A percentile compares a stretch with the other conserved stretches of the same genome.
phyloP scores from a whole-genome alignment of 2,888 invertebrate species.

The Clusia tigrina region DNA sequence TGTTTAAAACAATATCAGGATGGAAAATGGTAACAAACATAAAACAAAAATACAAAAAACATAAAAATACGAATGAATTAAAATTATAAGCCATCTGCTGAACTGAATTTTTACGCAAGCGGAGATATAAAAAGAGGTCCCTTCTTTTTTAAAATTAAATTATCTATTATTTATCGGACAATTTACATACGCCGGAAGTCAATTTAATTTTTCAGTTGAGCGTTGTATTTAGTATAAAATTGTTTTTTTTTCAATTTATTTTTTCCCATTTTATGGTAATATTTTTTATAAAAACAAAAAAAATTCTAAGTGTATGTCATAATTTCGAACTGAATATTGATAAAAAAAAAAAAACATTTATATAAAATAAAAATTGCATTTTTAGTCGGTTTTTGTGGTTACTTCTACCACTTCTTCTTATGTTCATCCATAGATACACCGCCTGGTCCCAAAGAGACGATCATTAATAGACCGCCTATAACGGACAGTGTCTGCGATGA shows the following conservation, averaged over 20 bases:
- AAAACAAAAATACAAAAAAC: no score
- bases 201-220: no score
- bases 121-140: no score
- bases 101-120: no score
- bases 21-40: conserved; percentile 27
- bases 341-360: conserved; percentile 38
- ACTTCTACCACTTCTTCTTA: conserved; percentile 85
- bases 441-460: conserved; percentile 97
- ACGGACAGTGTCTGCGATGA: conserved; percentile 94
- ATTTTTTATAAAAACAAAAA: conserved; percentile 36
- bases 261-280: conserved; percentile 38
- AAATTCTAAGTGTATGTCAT: conserved; percentile 26
- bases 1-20: conserved; percentile 28
- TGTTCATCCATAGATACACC: conserved; percentile 99
- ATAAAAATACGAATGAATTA: conserved; percentile 19
- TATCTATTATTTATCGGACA: no score
- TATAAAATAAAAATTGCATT: conserved; percentile 28
- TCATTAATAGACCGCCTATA: conserved; percentile 97
- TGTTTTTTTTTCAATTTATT: conserved; percentile 29
- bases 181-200: no score
- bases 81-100: background rate
- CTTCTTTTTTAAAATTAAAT: no score
- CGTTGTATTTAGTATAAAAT: conserved; percentile 14
- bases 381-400: conserved; percentile 23
- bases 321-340: conserved; percentile 37